Evolutionary conservation across 2,113 vertebrate genomes (phyloP).

Genomic region (Phocoena sinus): DNA sequence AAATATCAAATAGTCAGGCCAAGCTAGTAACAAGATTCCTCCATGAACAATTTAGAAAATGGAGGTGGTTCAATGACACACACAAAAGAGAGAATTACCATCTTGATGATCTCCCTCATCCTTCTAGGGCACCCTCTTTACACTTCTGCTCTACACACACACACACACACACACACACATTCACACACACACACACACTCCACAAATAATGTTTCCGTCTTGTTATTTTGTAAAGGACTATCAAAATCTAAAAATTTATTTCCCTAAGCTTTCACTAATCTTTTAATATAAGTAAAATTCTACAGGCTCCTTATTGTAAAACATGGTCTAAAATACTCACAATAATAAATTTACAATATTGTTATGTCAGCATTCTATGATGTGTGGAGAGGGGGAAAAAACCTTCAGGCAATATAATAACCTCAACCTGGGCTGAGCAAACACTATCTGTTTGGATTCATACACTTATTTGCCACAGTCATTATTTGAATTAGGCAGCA

Average conservation of each 20-base stretch:
- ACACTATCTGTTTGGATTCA: slow-evolving; percentile 54
- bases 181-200: neutral
- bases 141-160: neutral
- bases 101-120: neutral
- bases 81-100: neutral
- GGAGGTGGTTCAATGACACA: neutral
- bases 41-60: slow-evolving; percentile 40
- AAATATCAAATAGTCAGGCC: slow-evolving; percentile 51
- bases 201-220: neutral
- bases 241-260: slow-evolving; percentile 45
- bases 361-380: slow-evolving; percentile 56
- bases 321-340: slow-evolving; percentile 63
- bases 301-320: slow-evolving; percentile 57
- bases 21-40: slow-evolving; percentile 43
- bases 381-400: slow-evolving; percentile 60
- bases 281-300: slow-evolving; percentile 65
- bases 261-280: slow-evolving; percentile 67
- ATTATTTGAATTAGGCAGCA: neutral
- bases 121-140: neutral
- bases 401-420: slow-evolving; percentile 55
- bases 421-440: slow-evolving; percentile 60
- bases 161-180: neutral
- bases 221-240: slow-evolving; percentile 37
- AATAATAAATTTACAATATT: slow-evolving; percentile 60
- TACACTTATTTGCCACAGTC: slow-evolving; percentile 14